These are phyloP conservation scores for Pseudorectes ferrugineus DNA, from an alignment of 2,113 vertebrate genomes.

Conservation along the genomic window DNA sequence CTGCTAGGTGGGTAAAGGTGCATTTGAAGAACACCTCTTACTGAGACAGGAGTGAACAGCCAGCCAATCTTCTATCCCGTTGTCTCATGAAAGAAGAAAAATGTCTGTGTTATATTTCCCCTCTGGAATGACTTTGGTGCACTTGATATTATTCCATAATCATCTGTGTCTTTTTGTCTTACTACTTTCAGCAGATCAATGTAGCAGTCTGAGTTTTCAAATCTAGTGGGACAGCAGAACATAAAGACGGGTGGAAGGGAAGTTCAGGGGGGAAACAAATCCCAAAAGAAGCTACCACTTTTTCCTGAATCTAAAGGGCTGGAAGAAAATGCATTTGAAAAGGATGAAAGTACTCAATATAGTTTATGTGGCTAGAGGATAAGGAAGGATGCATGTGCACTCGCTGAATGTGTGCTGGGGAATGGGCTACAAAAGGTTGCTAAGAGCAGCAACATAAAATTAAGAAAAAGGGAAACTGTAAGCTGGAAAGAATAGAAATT, in stretches of 20 bases:
- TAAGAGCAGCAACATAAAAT: not conserved
- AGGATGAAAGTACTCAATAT: not conserved
- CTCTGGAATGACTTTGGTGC: not conserved
- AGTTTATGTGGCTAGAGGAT: not conserved
- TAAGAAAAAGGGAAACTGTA: not conserved
- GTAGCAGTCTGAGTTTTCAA: not conserved
- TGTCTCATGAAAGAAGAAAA: not conserved
- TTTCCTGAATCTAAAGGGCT: not conserved
- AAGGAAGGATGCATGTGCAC: not conserved
- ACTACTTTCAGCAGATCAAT: not conserved
- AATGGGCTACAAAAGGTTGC: not conserved
- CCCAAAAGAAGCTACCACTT: not conserved
- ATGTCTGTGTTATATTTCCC: not conserved
- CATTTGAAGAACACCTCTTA: not conserved
- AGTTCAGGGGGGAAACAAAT: not conserved
- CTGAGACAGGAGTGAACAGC: not conserved
- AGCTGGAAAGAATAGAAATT: not conserved
- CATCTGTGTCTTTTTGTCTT: not conserved
- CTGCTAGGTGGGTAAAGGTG: not conserved
- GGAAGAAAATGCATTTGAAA: not conserved
- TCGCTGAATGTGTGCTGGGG: not conserved
- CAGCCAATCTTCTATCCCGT: not conserved
- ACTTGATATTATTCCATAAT: not conserved
- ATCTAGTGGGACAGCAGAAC: not conserved
- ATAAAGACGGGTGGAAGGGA: not conserved